Conservation (phyloP, 2,113 vertebrate species). For the Pteronura brasiliensis region DNA sequence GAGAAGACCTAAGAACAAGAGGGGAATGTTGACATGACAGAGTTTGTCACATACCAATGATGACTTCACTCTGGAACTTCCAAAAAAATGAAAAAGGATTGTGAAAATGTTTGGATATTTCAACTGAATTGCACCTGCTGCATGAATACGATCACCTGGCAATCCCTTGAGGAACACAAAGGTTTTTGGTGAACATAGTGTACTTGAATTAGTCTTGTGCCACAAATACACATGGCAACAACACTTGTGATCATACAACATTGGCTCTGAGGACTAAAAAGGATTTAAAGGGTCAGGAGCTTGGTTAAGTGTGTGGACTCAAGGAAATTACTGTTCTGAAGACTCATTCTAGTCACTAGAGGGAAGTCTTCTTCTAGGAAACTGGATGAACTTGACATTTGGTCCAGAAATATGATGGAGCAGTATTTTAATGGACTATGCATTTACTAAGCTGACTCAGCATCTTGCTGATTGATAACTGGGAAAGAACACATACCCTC, state of each 20-base stretch:
- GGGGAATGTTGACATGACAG: background rate
- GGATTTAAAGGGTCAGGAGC: background rate
- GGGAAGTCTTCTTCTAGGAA: constrained; percentile 27
- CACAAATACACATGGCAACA: background rate
- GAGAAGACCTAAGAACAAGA: background rate
- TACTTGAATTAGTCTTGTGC: background rate
- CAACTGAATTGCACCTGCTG: background rate
- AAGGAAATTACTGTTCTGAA: background rate
- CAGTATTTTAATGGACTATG: background rate
- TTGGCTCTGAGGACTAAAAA: background rate
- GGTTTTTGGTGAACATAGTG: background rate
- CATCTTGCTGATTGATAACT: background rate
- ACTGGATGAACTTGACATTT: background rate
- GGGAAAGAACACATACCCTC: background rate
- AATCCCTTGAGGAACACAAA: background rate
- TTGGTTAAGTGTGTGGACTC: background rate
- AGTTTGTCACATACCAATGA: background rate
- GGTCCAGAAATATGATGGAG: background rate
- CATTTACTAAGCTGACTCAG: constrained; percentile 29
- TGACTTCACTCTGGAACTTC: background rate
- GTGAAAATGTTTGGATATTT: background rate
- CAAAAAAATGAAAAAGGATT: background rate
- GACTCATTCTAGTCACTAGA: constrained; percentile 13
- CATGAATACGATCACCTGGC: background rate
- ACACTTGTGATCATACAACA: background rate